Evolutionary conservation across 2,888 invertebrate genomes (phyloP).

Genomic region (Bombylius major): DNA sequence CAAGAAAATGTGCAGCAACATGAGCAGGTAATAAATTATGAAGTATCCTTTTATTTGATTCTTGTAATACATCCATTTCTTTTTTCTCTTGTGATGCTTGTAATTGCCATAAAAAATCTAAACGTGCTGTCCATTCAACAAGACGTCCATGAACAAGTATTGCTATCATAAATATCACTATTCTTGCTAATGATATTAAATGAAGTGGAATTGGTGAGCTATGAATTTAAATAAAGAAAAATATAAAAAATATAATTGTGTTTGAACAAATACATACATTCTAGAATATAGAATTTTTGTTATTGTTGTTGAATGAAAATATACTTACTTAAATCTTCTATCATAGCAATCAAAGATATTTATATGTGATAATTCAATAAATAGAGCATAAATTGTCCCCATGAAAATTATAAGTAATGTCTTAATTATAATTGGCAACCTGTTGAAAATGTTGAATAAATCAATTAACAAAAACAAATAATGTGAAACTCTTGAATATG

Average conservation of each 20-base stretch:
- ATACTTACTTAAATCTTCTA: conserved; percentile 50
- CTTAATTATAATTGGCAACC: conserved; percentile 72
- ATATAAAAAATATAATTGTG: not conserved
- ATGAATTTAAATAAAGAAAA: not conserved
- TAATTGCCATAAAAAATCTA: conserved; percentile 71
- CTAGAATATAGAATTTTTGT: not conserved
- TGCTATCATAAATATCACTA: conserved; percentile 69
- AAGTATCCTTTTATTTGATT: conserved; percentile 75
- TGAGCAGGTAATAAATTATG: conserved; percentile 84
- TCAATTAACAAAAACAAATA: not conserved
- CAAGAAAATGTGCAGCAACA: conserved; percentile 83
- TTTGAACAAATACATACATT: not conserved
- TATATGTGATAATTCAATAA: conserved; percentile 69
- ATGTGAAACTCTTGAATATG: not conserved
- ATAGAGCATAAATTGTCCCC: conserved; percentile 65
- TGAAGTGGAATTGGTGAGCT: conserved; percentile 65
- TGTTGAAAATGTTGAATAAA: conserved; percentile 9
- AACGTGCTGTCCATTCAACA: conserved; percentile 81
- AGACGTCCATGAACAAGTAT: conserved; percentile 70
- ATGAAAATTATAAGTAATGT: conserved; percentile 62
- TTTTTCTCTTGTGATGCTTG: conserved; percentile 83
- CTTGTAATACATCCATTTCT: conserved; percentile 86
- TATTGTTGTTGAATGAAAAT: not conserved
- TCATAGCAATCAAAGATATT: conserved; percentile 75
- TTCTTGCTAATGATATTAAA: conserved; percentile 63